These are phyloP conservation scores for Acropternis orthonyx DNA, from an alignment of 2,797 vertebrate species.

Conservation along the genomic window DNA sequence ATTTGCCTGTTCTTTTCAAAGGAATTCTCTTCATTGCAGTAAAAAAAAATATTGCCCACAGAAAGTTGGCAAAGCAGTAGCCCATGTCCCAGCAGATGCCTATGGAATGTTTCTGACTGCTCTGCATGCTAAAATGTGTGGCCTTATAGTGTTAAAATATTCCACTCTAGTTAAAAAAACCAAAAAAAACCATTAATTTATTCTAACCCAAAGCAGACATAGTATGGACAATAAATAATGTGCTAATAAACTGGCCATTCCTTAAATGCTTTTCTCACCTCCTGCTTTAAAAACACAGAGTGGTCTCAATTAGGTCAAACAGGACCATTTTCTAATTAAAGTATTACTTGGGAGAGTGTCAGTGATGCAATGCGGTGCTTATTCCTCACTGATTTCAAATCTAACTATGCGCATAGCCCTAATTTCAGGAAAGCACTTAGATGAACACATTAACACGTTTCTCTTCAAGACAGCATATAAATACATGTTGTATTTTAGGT, in stretches of 20 bases:
- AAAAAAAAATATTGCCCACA: conserved; percentile 56
- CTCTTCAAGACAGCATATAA: not conserved
- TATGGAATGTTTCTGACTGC: conserved; percentile 64
- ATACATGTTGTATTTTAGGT: not conserved
- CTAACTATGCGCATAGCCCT: not conserved
- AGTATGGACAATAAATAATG: not conserved
- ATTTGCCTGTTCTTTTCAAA: conserved; percentile 64
- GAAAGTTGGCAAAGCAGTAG: conserved; percentile 58
- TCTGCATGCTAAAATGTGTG: conserved; percentile 51
- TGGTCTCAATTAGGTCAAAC: not conserved
- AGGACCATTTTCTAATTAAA: not conserved
- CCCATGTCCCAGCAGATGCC: conserved; percentile 52
- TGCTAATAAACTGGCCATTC: not conserved
- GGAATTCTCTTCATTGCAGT: conserved; percentile 69
- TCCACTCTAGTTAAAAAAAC: not conserved
- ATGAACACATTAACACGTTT: not conserved
- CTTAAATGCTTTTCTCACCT: not conserved
- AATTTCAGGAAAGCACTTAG: not conserved
- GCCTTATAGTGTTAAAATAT: conserved; percentile 45
- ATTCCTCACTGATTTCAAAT: not conserved
- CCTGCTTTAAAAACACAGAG: not conserved
- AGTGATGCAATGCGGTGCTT: not conserved
- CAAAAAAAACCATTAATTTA: not conserved
- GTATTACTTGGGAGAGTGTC: not conserved
- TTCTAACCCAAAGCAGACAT: not conserved